These are phyloP conservation scores for Abscondita cerata DNA, from an alignment of 2,888 invertebrate species.

Conservation along the genomic window DNA sequence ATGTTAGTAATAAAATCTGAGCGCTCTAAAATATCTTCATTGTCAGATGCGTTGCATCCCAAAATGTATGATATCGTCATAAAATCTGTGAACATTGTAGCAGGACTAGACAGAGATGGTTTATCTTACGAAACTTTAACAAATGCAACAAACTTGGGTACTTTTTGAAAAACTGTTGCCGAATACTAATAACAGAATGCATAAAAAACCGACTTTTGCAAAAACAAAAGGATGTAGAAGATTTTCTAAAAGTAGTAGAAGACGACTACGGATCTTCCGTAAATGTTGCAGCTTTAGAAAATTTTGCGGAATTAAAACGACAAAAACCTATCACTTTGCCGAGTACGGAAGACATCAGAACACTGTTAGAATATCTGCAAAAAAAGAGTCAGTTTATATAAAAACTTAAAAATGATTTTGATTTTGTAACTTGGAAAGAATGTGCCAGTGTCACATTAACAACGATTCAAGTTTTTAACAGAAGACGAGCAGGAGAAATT, in stretches of 20 bases:
- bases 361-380: neutral
- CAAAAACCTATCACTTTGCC: neutral
- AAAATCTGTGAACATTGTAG: no score
- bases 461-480: no score
- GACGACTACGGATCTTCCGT: neutral
- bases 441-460: neutral
- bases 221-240: neutral
- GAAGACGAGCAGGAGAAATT: no score
- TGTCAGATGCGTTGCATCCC: no score
- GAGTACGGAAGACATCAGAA: neutral
- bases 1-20: neutral
- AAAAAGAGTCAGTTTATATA: neutral
- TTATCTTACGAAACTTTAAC: neutral
- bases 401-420: neutral
- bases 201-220: conserved; percentile 1
- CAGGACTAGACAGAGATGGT: no score
- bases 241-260: neutral
- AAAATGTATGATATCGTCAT: no score
- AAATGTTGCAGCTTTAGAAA: neutral
- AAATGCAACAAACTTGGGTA: neutral
- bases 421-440: neutral
- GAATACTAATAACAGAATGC: neutral
- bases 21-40: no score
- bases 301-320: neutral
- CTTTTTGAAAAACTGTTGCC: neutral